Evolutionary conservation across 30 jellyfish, hydroid and myxozoan genomes (phyloP), one percentile per base, ranked within the genome.

Genomic region (Chironex yamaguchii): DNA sequence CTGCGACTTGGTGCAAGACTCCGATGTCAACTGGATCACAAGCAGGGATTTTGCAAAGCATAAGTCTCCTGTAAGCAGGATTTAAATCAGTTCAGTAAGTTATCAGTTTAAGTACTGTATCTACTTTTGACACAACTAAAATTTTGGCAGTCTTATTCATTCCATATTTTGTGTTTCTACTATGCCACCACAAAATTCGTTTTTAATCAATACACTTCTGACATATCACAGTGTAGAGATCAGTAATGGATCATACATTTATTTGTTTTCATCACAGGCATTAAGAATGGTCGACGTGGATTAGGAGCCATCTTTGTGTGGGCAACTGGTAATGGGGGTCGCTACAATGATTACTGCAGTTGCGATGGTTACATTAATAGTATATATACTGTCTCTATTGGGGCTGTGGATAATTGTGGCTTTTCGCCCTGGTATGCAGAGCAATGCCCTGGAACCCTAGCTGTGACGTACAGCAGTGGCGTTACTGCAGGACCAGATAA

Each of bases 301-400:
- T 50, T 52, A 64, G 99, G 99, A 2, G 84, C 99, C 2, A 94
- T 94, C 27, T 94, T 94, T 62, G 99, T 94, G 0, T 94, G 99
- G 99, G 99, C 99, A 3, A 94, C 99, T 21, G 99, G 99, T 17
- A 94, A 94, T 77, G 99, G 99, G 49, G 99, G 99, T 22, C 94
- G 89, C 3, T 78, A 49, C 77, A 36, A 62, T 1, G 99, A 94
- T 54, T 94, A 94, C 64, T 94, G 99, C 69, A 89, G 97, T 25
- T 94, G 99, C 65, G 99, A 94, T 84, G 99, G 99, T 78, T 94
- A 94, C 89, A 94, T 94, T 48, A 94, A 94, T 75, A 89, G 97
- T 24, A 89, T 89, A 4, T 68, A 76, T 82, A 94, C 99, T 13
- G 79, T 94, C 14, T 94, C 99, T 21, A 94, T 94, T 67, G 99